Conservation (phyloP, 2,797 vertebrate genomes). For the Clarias platycephalus region DNA sequence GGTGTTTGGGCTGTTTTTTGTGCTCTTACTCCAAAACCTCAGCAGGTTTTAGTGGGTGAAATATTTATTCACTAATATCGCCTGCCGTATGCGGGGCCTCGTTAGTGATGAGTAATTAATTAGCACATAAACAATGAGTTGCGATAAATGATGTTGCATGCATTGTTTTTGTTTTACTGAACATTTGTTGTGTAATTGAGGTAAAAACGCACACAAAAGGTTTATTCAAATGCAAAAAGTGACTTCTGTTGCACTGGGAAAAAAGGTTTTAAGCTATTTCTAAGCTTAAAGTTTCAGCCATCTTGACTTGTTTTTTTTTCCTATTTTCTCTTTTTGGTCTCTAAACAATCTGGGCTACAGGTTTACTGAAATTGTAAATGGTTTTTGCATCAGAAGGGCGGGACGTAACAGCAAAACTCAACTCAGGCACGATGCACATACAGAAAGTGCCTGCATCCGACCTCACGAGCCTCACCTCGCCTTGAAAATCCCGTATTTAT, state of each 20-base stretch:
- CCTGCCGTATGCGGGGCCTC: background rate
- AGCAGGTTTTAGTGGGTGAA: background rate
- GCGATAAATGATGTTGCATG: background rate
- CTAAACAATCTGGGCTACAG: conserved; percentile 43
- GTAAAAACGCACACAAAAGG: conserved; percentile 16
- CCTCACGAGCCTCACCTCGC: conserved; percentile 62
- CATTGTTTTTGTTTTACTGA: background rate
- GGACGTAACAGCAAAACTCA: background rate
- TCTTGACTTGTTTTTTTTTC: conserved; percentile 40
- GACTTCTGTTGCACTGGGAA: conserved; percentile 34
- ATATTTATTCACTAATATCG: background rate
- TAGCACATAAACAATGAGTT: background rate
- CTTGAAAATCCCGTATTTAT: conserved; percentile 65
- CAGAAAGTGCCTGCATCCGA: conserved; percentile 51
- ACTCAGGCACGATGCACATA: conserved; percentile 51
- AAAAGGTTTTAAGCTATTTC: conserved; percentile 17
- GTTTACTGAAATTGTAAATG: conserved; percentile 18
- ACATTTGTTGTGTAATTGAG: background rate
- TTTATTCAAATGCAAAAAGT: conserved; percentile 30
- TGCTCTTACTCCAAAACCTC: conserved; percentile 20
- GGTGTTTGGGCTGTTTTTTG: conserved; percentile 19
- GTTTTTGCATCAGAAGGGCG: conserved; percentile 47
- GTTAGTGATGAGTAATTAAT: background rate
- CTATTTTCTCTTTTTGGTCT: conserved; percentile 34
- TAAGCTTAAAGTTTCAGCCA: conserved; percentile 41